Evolutionary conservation across 2,888 invertebrate genomes (phyloP), one percentile per base, ranked within the genome.

Genomic region (Psylliodes chrysocephalus): DNA sequence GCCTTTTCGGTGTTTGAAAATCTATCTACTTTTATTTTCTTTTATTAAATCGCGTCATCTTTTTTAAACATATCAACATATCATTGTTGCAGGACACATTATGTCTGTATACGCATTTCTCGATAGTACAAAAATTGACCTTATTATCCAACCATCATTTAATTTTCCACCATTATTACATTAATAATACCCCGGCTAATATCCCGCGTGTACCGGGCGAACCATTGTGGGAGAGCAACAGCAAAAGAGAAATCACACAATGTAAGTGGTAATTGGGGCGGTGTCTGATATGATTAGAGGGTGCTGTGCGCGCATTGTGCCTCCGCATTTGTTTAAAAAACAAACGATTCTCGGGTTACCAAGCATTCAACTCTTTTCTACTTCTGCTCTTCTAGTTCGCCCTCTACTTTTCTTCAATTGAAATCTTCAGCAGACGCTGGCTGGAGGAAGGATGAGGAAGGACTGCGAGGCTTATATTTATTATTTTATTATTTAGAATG

Each of bases 271-370:
- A 71, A 69, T 71, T 69, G 67, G 69, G 67, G 67, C 71, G 69
- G 71, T 71, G 71, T 66, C 66, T 71, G 69, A 54, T 64, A 53
- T 68, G 71, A 71, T 71, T 69, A 71, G 69, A 71, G 71, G 69
- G 71, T 69, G 71, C 67, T 71, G 69, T 64, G 54, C 56, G 59
- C 46, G 65, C 67, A 70, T 72, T 72, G 72, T 71, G 60, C 65
- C 33, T 55, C 63, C 60, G 68, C 72, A 71, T 68, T 71, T 72
- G 72, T 72, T 72, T 72, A 68, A 70, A 70, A 72, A 67, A 71
- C 71, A 70, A 62, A 66, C 60, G 60, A 38, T 62, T 55, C 56
- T 71, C 71, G 55, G 59, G 68, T 71, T 71, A 68, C 71, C 66
- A 35, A n/a, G 68, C 64, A 62, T 68, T 66, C 64, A 66, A 60